Evolutionary conservation across 1,140 invertebrate species (phyloP).

Genomic region (Drosophila tani): DNA sequence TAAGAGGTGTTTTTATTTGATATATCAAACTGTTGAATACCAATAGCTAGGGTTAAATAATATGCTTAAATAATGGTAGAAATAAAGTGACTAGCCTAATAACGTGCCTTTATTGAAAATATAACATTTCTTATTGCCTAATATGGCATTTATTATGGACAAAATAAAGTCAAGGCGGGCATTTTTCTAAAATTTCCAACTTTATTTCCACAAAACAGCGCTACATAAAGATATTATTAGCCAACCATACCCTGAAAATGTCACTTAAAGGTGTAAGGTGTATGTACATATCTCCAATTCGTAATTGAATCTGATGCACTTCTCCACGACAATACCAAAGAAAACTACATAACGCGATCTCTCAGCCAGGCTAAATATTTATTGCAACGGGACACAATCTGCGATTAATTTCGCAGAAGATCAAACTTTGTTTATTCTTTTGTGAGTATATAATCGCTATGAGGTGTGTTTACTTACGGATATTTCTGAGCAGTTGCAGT

Average conservation of each 20-base stretch:
- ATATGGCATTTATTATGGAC: neutral
- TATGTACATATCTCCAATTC: neutral
- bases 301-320: neutral
- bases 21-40: no score
- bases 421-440: neutral
- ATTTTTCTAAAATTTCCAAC: neutral
- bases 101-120: neutral
- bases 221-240: neutral
- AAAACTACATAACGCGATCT: slow-evolving; percentile 4
- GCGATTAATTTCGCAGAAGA: slow-evolving; percentile 2
- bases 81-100: neutral
- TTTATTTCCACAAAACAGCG: neutral
- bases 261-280: no score
- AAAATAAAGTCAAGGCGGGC: no score
- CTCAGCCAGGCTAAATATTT: neutral
- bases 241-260: neutral
- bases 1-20: no score
- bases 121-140: neutral
- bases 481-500: neutral
- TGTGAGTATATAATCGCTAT: neutral
- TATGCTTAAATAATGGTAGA: no score
- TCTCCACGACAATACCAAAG: neutral
- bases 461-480: neutral
- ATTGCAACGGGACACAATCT: neutral
- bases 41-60: no score